phyloP scores from a whole-genome alignment of 2,888 invertebrate genomes.

The Chouioia cunea region DNA sequence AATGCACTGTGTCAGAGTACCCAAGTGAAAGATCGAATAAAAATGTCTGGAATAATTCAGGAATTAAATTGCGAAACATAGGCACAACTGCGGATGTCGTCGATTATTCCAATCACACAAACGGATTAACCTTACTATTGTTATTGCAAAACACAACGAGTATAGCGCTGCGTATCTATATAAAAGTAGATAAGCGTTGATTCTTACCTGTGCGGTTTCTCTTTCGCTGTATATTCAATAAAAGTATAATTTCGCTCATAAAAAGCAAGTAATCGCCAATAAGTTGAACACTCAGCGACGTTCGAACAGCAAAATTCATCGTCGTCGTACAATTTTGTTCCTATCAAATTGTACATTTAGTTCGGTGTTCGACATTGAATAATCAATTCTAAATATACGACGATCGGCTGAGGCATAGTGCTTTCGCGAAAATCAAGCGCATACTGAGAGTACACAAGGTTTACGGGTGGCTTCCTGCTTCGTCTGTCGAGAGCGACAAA shows the following conservation, averaged over 20 bases:
- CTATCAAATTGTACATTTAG: background rate
- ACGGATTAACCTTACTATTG: no score
- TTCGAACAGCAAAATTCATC: constrained; percentile 7
- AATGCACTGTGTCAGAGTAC: no score
- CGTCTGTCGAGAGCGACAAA: no score
- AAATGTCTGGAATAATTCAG: background rate
- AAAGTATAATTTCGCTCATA: constrained; percentile 10
- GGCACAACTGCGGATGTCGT: no score
- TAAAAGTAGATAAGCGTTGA: background rate
- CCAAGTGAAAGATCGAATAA: background rate
- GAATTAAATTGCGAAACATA: background rate
- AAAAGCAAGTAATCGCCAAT: constrained; percentile 24
- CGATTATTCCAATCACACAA: no score
- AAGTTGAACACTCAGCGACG: background rate
- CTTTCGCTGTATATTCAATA: constrained; percentile 5
- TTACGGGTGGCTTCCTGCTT: no score
- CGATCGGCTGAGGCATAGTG: background rate
- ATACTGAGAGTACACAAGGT: background rate
- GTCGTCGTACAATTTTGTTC: background rate
- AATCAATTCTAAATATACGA: background rate
- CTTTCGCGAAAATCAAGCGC: background rate
- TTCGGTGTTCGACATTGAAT: constrained; percentile 5
- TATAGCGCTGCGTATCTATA: no score
- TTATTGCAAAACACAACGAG: no score
- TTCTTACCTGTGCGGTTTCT: constrained; percentile 16